Evolutionary conservation across 2,797 vertebrate species (phyloP).

Genomic region (Premnoplex brunnescens): DNA sequence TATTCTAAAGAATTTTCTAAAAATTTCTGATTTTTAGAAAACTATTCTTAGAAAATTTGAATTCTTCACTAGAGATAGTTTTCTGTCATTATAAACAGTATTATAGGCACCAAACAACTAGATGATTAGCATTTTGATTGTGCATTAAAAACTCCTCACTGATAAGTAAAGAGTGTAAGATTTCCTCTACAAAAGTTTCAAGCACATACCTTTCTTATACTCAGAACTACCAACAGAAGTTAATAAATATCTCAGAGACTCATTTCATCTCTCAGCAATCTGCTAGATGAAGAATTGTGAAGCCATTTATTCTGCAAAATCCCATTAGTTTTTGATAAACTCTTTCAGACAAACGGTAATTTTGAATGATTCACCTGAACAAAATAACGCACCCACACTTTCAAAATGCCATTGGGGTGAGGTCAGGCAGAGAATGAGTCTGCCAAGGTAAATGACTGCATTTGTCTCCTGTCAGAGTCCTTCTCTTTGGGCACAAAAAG

Average conservation of each 20-base stretch:
- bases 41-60: background rate
- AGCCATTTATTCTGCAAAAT: constrained; percentile 73
- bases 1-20: background rate
- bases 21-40: background rate
- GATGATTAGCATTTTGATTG: background rate
- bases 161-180: background rate
- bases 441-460: constrained; percentile 21
- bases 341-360: constrained; percentile 37
- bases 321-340: constrained; percentile 71
- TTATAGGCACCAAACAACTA: background rate
- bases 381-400: constrained; percentile 58
- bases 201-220: background rate
- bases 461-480: constrained; percentile 31
- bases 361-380: constrained; percentile 69
- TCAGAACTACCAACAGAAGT: background rate
- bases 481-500: background rate
- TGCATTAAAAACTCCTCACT: background rate
- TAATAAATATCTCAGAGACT: constrained; percentile 12
- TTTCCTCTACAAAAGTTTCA: background rate
- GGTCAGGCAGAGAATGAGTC: constrained; percentile 73
- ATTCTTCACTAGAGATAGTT: background rate
- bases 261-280: constrained; percentile 53
- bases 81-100: background rate
- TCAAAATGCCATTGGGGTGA: constrained; percentile 63
- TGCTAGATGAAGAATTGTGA: constrained; percentile 49